Percentiles rank a stretch among this genome's conserved stretches.
Conservation (phyloP, 1,140 invertebrate genomes). For the Pseudobourletiella spinata region DNA sequence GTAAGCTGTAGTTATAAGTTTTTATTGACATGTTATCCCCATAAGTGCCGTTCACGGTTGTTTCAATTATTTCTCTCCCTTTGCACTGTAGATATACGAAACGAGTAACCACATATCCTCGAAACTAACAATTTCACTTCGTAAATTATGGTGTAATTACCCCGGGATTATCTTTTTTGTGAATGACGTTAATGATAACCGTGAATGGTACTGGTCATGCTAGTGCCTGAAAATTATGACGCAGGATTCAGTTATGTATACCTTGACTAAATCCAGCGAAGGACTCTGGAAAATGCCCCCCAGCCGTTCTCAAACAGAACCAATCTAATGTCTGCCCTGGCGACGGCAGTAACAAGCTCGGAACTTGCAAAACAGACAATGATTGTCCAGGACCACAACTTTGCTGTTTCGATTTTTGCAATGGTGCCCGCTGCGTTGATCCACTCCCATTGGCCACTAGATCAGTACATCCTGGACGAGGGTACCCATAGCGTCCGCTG, state of each 20-base stretch:
- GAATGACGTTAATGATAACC: neutral
- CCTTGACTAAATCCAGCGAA: slow-evolving; percentile 14
- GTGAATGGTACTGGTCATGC: neutral
- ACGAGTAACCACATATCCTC: too few relatives aligned
- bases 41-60: neutral
- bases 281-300: slow-evolving; percentile 18
- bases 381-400: slow-evolving; percentile 24
- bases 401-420: slow-evolving; percentile 31
- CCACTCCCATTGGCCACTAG: slow-evolving; percentile 13
- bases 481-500: too few relatives aligned
- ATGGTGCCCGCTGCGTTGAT: slow-evolving; percentile 18
- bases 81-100: neutral
- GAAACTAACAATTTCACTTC: too few relatives aligned
- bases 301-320: slow-evolving; percentile 15
- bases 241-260: neutral
- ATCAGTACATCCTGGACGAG: slow-evolving; percentile 13
- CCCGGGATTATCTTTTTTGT: too few relatives aligned
- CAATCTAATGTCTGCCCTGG: slow-evolving; percentile 6
- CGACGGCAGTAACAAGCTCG: neutral
- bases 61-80: neutral
- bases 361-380: slow-evolving; percentile 16
- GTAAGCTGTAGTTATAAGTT: neutral
- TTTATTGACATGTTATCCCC: neutral
- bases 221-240: neutral
- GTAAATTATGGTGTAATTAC: too few relatives aligned